Conservation (phyloP, 1,140 invertebrate species). For the Seison nebaliae region DNA sequence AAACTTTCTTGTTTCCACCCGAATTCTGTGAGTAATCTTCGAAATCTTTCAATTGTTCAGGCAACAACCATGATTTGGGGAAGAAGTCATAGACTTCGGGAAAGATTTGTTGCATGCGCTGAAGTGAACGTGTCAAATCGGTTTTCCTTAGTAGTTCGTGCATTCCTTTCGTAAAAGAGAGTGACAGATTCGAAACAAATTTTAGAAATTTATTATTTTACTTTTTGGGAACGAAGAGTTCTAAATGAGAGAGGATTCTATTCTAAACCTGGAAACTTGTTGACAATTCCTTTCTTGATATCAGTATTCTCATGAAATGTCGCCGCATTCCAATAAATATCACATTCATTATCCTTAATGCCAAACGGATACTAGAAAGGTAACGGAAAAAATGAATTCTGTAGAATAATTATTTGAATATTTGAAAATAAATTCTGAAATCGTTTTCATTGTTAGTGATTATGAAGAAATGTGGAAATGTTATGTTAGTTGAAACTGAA, state of each 20-base stretch:
- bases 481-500: too few relatives aligned
- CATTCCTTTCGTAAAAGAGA: too few relatives aligned
- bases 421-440: too few relatives aligned
- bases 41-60: conserved; percentile 28
- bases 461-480: too few relatives aligned
- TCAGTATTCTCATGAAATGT: conserved; percentile 7
- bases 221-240: not conserved
- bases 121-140: conserved; percentile 27
- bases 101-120: conserved; percentile 28
- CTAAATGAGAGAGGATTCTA: conserved; percentile 6
- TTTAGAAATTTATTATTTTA: not conserved
- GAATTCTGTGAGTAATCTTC: conserved; percentile 16
- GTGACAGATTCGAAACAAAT: conserved; percentile 1
- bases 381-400: too few relatives aligned
- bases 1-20: conserved; percentile 19
- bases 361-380: too few relatives aligned
- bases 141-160: conserved; percentile 30
- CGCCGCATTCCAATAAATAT: conserved; percentile 10
- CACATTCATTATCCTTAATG: conserved; percentile 11
- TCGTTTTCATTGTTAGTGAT: too few relatives aligned
- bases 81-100: conserved; percentile 31
- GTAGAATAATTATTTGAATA: too few relatives aligned
- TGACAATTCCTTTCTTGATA: not conserved
- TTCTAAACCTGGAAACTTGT: not conserved
- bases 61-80: conserved; percentile 31